Conservation (phyloP, 2,797 vertebrate genomes). For the Distichodus sexfasciatus region DNA sequence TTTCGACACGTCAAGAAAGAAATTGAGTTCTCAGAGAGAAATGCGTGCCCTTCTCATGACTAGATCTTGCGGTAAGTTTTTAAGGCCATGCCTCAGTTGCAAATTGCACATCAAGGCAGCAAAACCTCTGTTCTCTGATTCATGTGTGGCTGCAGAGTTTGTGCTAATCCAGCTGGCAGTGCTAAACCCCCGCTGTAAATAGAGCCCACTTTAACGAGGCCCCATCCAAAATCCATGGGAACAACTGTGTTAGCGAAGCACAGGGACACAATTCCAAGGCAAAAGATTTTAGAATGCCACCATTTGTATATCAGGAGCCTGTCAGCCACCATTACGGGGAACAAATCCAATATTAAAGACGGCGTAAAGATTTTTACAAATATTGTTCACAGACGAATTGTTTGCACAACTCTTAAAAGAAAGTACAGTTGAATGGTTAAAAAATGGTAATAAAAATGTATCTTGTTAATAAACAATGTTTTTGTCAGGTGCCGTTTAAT, state of each 20-base stretch:
- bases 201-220: constrained; percentile 54
- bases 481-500: neutral
- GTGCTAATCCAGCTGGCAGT: constrained; percentile 66
- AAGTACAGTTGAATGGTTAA: too few relatives aligned
- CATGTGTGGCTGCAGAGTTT: constrained; percentile 57
- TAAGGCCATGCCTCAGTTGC: constrained; percentile 57
- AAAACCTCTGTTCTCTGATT: constrained; percentile 62
- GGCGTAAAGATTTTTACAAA: too few relatives aligned
- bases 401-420: neutral
- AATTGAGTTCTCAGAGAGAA: constrained; percentile 13
- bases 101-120: constrained; percentile 57
- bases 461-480: neutral
- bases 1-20: constrained; percentile 29
- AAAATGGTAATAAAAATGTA: too few relatives aligned
- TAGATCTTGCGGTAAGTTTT: constrained; percentile 55
- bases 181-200: constrained; percentile 68
- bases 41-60: constrained; percentile 32
- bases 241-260: constrained; percentile 52
- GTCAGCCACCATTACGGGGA: neutral
- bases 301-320: neutral
- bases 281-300: constrained; percentile 6
- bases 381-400: neutral
- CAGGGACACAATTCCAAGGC: constrained; percentile 24
- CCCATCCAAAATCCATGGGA: constrained; percentile 48
- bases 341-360: too few relatives aligned